Percentiles rank a stretch among this genome's conserved stretches.
Conservation (phyloP, 1,140 invertebrate species). For the Drosophila albomicans region DNA sequence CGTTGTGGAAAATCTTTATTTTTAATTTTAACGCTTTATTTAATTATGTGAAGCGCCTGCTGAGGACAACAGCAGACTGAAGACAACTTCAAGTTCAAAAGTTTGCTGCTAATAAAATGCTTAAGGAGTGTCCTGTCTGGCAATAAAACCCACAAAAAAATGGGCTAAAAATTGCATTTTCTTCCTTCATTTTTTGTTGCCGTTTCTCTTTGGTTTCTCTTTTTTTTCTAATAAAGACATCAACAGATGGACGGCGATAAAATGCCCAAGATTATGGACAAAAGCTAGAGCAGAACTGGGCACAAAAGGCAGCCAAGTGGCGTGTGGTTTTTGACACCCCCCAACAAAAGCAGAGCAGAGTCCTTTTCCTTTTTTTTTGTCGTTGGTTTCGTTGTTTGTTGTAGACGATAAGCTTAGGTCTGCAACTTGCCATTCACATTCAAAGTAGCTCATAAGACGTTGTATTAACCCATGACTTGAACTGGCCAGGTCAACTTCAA, state of each 20-base stretch:
- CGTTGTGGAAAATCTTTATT: conserved; percentile 71
- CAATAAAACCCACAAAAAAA: conserved; percentile 82
- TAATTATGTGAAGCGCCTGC: conserved; percentile 77
- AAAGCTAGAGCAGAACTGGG: conserved; percentile 26
- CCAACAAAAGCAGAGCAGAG: conserved; percentile 20
- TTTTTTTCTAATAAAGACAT: conserved; percentile 83
- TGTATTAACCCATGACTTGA: conserved; percentile 63
- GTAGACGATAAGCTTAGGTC: conserved; percentile 46
- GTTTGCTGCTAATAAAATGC: conserved; percentile 78
- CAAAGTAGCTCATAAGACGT: conserved; percentile 63
- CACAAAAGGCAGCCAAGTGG: conserved; percentile 61
- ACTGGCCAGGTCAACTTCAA: conserved; percentile 27
- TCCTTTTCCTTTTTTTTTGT: conserved; percentile 20
- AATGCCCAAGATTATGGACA: conserved; percentile 83
- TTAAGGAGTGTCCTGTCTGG: conserved; percentile 59
- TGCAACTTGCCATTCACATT: conserved; percentile 60
- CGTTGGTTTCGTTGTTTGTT: too few relatives aligned
- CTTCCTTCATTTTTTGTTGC: conserved; percentile 34
- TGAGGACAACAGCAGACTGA: conserved; percentile 53
- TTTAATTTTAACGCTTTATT: conserved; percentile 85
- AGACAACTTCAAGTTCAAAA: conserved; percentile 77
- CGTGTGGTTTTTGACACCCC: conserved; percentile 75
- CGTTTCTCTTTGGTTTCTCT: conserved; percentile 13
- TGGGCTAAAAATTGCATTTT: conserved; percentile 78
- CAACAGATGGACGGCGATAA: conserved; percentile 78